phyloP scores from a whole-genome alignment of 2,888 invertebrate genomes.

The Herminia tarsipennalis region DNA sequence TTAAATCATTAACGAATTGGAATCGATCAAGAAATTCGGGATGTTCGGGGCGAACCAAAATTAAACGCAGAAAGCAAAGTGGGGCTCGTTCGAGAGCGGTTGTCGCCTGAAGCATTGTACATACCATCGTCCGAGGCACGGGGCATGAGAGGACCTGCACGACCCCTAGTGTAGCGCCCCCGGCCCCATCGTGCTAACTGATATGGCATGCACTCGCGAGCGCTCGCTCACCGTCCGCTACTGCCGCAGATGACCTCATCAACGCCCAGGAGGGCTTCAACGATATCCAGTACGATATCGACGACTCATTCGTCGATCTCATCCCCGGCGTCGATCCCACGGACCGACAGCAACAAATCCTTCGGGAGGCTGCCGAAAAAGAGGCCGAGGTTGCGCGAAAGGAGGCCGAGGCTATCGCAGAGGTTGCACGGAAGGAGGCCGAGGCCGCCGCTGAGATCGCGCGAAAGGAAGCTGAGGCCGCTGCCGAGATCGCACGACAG shows the following conservation, averaged over 20 bases:
- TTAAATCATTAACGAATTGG: conserved; percentile 38
- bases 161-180: conserved; percentile 54
- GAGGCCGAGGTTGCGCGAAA: conserved; percentile 47
- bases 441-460: conserved; percentile 47
- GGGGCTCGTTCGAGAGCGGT: conserved; percentile 27
- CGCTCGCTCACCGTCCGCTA: conserved; percentile 53
- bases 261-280: conserved; percentile 96
- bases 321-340: conserved; percentile 86
- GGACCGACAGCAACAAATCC: conserved; percentile 53
- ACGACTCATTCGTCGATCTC: conserved; percentile 95
- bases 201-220: conserved; percentile 49
- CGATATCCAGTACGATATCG: conserved; percentile 96
- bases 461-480: conserved; percentile 50
- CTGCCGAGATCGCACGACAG: conserved; percentile 47
- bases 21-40: conserved; percentile 29
- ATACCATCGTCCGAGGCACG: conserved; percentile 61
- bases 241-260: conserved; percentile 92
- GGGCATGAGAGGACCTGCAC: conserved; percentile 61
- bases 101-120: conserved; percentile 40
- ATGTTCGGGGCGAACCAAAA: conserved; percentile 45
- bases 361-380: conserved; percentile 48
- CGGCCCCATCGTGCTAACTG: conserved; percentile 44
- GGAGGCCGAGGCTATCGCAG: conserved; percentile 53
- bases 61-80: conserved; percentile 29
- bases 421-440: conserved; percentile 55